These are phyloP conservation scores for Epinotia nisella DNA, from an alignment of 2,888 invertebrate genomes.

Conservation along the genomic window DNA sequence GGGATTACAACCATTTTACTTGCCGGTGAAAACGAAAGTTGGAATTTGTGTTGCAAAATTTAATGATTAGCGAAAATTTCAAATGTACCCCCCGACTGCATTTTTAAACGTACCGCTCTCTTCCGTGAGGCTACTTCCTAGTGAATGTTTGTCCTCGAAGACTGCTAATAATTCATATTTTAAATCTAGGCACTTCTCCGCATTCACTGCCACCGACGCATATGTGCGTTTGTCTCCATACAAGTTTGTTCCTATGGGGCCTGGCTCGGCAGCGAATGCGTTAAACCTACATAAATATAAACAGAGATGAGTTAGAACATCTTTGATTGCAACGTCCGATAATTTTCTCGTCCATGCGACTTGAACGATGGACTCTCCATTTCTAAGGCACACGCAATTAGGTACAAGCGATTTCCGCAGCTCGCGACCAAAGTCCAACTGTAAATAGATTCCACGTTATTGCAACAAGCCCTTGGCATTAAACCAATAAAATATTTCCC, in stretches of 20 bases:
- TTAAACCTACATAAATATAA: not conserved
- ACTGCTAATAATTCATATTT: constrained; percentile 11
- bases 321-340: constrained; percentile 17
- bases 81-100: not conserved
- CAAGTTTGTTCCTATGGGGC: too few relatives aligned
- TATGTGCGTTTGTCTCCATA: too few relatives aligned
- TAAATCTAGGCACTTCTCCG: not conserved
- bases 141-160: constrained; percentile 31
- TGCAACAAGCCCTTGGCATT: constrained; percentile 42
- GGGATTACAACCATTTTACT: not conserved
- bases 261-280: too few relatives aligned
- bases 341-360: constrained; percentile 13
- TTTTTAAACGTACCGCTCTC: constrained; percentile 30
- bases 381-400: constrained; percentile 32
- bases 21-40: not conserved
- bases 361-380: constrained; percentile 25
- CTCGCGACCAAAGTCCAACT: constrained; percentile 45
- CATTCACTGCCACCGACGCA: too few relatives aligned
- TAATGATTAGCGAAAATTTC: not conserved
- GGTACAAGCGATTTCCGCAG: constrained; percentile 30
- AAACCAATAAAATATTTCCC: constrained; percentile 40
- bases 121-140: constrained; percentile 21
- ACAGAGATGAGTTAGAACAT: not conserved
- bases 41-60: not conserved
- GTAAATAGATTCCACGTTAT: constrained; percentile 45